Evolutionary conservation across 2,113 vertebrate species (phyloP).

Genomic region (Elanoides forficatus): DNA sequence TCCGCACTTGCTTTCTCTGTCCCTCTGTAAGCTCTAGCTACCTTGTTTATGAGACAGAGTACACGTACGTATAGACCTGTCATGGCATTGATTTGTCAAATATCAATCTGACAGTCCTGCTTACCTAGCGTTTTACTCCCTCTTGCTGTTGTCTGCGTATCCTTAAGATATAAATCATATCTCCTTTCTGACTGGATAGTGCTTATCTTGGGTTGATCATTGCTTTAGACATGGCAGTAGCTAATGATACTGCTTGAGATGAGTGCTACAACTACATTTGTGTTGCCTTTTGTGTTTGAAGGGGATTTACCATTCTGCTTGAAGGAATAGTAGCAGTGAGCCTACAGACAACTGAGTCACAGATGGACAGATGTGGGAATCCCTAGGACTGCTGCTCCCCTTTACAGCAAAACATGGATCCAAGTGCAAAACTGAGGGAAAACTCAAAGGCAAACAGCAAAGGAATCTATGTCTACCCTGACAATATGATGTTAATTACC

Average conservation of each 20-base stretch:
- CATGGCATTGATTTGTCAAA: not conserved
- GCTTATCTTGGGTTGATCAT: not conserved
- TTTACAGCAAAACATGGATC: not conserved
- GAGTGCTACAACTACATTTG: not conserved
- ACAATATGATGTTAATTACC: not conserved
- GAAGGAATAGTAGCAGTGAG: not conserved
- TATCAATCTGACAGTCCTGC: not conserved
- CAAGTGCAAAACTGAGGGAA: not conserved
- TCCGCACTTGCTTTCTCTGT: not conserved
- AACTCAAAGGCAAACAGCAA: not conserved
- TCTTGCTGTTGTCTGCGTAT: rapidly evolving
- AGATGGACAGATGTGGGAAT: not conserved
- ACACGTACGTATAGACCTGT: not conserved
- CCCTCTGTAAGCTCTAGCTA: not conserved
- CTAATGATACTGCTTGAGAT: not conserved
- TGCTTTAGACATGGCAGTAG: not conserved
- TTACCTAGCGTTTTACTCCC: not conserved
- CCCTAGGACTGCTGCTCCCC: not conserved
- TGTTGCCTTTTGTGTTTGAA: not conserved
- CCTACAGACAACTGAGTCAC: not conserved
- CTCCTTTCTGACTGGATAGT: not conserved
- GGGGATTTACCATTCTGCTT: not conserved
- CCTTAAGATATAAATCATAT: not conserved
- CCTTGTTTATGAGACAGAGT: not conserved
- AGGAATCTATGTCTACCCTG: not conserved